These are phyloP conservation scores for Falco berigora DNA, from an alignment of 2,797 vertebrate species.

Conservation along the genomic window DNA sequence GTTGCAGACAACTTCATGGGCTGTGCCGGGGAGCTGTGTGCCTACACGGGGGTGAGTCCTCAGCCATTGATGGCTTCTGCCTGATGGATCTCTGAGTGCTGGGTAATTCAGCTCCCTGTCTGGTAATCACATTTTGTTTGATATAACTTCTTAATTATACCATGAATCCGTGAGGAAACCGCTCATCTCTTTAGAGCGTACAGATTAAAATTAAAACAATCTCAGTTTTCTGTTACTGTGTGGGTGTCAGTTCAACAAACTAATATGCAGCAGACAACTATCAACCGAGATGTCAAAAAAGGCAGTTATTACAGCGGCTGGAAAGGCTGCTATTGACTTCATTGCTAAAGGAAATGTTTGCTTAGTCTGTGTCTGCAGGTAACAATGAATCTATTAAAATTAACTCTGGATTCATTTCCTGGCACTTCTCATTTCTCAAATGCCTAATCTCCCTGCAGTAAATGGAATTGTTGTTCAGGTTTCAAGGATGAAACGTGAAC, in stretches of 20 bases:
- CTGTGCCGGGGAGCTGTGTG: neutral
- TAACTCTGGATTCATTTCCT: neutral
- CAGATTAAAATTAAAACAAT: neutral
- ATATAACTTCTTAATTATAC: neutral
- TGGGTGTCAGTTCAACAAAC: neutral
- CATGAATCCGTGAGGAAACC: neutral
- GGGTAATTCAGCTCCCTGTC: neutral
- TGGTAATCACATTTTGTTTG: neutral
- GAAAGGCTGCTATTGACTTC: neutral
- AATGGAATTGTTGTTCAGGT: neutral
- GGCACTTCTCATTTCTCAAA: neutral
- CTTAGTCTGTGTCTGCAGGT: conserved; percentile 8
- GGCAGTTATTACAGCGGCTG: neutral
- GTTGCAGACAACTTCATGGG: neutral
- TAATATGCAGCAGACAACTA: neutral
- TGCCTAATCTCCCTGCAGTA: neutral
- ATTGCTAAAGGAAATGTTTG: conserved; percentile 19
- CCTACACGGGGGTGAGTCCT: neutral
- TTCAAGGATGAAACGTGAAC: neutral
- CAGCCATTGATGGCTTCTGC: neutral
- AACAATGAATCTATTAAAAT: conserved; percentile 41
- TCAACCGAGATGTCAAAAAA: neutral
- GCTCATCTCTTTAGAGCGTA: neutral
- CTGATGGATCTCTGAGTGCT: neutral
- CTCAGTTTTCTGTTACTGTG: neutral